phyloP scores from a whole-genome alignment of 2,797 vertebrate genomes.

The Serranus cabrilla region DNA sequence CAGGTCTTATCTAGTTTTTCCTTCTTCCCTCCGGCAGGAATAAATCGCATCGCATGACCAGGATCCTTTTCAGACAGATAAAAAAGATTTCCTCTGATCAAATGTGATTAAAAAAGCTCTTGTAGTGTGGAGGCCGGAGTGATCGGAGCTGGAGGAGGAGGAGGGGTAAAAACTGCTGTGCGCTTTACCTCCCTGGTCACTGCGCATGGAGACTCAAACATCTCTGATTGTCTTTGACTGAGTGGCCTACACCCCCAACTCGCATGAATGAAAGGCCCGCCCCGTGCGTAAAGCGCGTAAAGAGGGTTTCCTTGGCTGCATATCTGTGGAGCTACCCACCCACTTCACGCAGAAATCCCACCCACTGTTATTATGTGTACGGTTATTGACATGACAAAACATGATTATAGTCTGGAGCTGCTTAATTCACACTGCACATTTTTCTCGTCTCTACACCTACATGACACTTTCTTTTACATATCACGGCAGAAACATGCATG shows the following conservation, averaged over 20 bases:
- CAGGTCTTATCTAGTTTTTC: conserved; percentile 70
- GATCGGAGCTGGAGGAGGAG: conserved; percentile 58
- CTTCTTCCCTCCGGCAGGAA: conserved; percentile 51
- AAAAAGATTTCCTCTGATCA: conserved; percentile 22
- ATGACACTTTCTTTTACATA: not conserved
- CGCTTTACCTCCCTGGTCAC: conserved; percentile 82
- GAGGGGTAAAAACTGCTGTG: conserved; percentile 72
- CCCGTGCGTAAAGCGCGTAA: conserved; percentile 73
- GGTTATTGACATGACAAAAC: not conserved
- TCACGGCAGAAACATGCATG: conserved; percentile 5
- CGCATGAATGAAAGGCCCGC: conserved; percentile 78
- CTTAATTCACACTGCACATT: not conserved
- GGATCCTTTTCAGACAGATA: not conserved
- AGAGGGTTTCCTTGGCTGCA: conserved; percentile 43
- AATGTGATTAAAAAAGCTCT: conserved; percentile 40
- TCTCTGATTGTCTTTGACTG: conserved; percentile 77
- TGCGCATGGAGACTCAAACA: conserved; percentile 85
- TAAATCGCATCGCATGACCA: conserved; percentile 74
- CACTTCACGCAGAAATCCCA: conserved; percentile 54
- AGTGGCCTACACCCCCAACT: conserved; percentile 73
- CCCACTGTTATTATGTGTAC: conserved; percentile 31
- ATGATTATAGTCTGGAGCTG: not conserved
- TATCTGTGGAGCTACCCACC: conserved; percentile 47
- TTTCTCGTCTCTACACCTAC: not conserved
- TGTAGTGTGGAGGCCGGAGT: conserved; percentile 47